Evolutionary conservation across 1,140 invertebrate species (phyloP).

Genomic region (Drosophila ironensis): DNA sequence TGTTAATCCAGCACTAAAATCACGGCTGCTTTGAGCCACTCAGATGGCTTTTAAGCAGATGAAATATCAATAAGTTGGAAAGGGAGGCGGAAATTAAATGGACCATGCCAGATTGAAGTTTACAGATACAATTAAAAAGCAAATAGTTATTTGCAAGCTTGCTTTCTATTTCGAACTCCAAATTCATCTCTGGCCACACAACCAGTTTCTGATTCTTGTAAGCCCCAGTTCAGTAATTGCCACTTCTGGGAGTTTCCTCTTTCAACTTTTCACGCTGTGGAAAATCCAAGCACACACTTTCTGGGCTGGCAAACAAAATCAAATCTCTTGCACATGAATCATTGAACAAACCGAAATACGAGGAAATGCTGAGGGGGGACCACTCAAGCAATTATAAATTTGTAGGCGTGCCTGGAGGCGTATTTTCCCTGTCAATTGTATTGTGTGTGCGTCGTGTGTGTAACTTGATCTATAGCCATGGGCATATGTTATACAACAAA

Average conservation of each 20-base stretch:
- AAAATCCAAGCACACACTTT: conserved; percentile 19
- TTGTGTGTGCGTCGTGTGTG: conserved; percentile 22
- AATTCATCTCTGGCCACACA: background rate
- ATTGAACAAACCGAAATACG: conserved; percentile 55
- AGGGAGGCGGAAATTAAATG: background rate
- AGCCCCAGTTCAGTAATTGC: conserved; percentile 39
- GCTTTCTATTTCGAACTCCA: too few relatives aligned
- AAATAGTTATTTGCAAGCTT: too few relatives aligned
- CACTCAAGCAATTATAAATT: conserved; percentile 56
- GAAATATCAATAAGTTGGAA: conserved; percentile 2
- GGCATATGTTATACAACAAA: conserved; percentile 33
- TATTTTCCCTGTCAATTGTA: conserved; percentile 30
- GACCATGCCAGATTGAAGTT: too few relatives aligned
- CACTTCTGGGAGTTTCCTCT: conserved; percentile 10
- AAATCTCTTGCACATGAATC: conserved; percentile 63
- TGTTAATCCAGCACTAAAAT: conserved; percentile 1
- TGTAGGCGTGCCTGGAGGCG: conserved; percentile 22
- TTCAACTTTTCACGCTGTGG: conserved; percentile 5
- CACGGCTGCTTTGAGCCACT: conserved; percentile 1
- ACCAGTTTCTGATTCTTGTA: conserved; percentile 13
- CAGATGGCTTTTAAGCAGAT: background rate
- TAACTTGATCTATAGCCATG: conserved; percentile 58
- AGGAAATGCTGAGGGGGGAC: too few relatives aligned
- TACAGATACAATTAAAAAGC: too few relatives aligned
- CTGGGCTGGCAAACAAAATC: conserved; percentile 48